phyloP scores from a whole-genome alignment of 2,797 vertebrate genomes.

The Phoxinus dragarum region DNA sequence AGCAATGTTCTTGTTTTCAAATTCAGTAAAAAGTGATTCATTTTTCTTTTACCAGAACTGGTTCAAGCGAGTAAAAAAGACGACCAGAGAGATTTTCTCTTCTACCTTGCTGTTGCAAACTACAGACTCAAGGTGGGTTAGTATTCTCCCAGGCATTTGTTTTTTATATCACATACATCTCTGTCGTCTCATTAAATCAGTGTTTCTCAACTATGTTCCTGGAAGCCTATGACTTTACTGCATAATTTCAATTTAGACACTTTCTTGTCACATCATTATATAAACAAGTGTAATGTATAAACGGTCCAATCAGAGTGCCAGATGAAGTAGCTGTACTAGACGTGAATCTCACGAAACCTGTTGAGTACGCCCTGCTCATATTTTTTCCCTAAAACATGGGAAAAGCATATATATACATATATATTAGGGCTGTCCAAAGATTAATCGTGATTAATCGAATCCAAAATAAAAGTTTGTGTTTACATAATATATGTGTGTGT shows the following conservation, averaged over 20 bases:
- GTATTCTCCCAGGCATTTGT: background rate
- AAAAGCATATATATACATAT: background rate
- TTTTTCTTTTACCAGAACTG: constrained; percentile 75
- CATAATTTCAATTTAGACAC: background rate
- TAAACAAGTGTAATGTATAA: background rate
- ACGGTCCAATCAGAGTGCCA: background rate
- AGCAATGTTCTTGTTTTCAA: background rate
- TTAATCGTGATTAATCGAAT: too few relatives aligned
- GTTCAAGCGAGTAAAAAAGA: constrained; percentile 86
- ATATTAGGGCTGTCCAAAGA: too few relatives aligned
- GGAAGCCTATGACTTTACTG: background rate
- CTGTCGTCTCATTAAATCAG: background rate
- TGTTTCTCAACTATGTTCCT: constrained; percentile 1
- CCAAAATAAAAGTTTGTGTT: too few relatives aligned
- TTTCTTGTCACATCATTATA: background rate
- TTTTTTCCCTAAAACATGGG: background rate
- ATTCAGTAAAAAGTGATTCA: background rate
- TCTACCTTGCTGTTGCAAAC: constrained; percentile 89
- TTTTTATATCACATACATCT: background rate
- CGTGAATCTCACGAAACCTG: background rate
- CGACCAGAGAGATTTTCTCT: constrained; percentile 88
- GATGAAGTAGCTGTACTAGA: background rate
- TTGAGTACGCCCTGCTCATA: too few relatives aligned
- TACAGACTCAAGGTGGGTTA: constrained; percentile 87
- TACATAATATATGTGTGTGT: too few relatives aligned